A percentile compares a stretch with the other conserved stretches of the same genome.
These are phyloP conservation scores for Drosophila sp. DNA, from an alignment of 1,140 invertebrate genomes.

Conservation along the genomic window DNA sequence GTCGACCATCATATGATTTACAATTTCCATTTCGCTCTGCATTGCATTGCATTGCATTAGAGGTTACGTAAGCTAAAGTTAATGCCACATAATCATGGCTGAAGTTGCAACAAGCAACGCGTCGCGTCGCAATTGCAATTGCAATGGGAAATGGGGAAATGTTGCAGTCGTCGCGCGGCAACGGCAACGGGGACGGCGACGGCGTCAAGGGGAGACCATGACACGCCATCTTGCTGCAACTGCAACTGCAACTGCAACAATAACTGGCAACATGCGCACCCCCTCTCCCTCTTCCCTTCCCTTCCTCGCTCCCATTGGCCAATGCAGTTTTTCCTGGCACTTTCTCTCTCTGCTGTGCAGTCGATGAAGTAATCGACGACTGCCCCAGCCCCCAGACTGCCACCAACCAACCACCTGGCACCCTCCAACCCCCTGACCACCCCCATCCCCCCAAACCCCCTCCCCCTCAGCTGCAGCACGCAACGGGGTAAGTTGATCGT, in stretches of 20 bases:
- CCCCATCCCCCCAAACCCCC: background rate
- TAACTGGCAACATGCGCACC: background rate
- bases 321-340: constrained; percentile 70
- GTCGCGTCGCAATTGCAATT: constrained; percentile 7
- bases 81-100: constrained; percentile 83
- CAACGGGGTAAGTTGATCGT: constrained; percentile 56
- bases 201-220: constrained; percentile 32
- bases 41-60: constrained; percentile 60
- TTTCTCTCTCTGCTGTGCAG: constrained; percentile 66
- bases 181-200: background rate
- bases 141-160: constrained; percentile 80
- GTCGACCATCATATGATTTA: constrained; percentile 73
- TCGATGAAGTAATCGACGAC: constrained; percentile 72
- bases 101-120: constrained; percentile 71
- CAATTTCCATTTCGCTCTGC: constrained; percentile 72
- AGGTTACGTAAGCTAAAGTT: constrained; percentile 80
- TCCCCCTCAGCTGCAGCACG: constrained; percentile 8
- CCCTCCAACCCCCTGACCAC: background rate
- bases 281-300: background rate
- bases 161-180: constrained; percentile 34
- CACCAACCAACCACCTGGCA: background rate
- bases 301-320: background rate
- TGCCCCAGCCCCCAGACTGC: constrained; percentile 35
- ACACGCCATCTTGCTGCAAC: constrained; percentile 63
- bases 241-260: constrained; percentile 31